Evolutionary conservation across 2,888 invertebrate species (phyloP), one percentile per base, ranked within the genome.

Genomic region (Ormyrus pomaceus): DNA sequence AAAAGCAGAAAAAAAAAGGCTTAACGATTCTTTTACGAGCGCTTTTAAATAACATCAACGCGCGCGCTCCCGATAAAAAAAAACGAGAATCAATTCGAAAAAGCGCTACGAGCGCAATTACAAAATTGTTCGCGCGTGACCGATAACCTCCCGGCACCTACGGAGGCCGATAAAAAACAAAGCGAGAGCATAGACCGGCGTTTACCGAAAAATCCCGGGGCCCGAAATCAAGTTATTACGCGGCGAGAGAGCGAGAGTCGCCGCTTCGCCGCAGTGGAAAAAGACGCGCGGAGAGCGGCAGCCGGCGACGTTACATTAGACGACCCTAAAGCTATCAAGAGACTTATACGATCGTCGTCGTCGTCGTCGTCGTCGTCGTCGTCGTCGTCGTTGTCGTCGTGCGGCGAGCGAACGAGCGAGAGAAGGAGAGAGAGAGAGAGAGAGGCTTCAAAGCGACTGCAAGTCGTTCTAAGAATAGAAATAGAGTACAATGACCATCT

Each of bases 401-500:
- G 51, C 19, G 53, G 69, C 46, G 45, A 72, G 58, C 19, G 59
- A 70, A 48, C 34, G 75, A 75, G n/a, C 34, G 34, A 48, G 34
- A 13, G 7, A n/a, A 68, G 55, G 78, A 46, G 45, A 72, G 50
- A 58, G 51, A 50, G 59, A 77, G 53, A 48, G 55, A 59, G 75
- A 58, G 19, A 58, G 68, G 64, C 62, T 73, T 68, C 72, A 78
- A 71, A 66, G 79, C 62, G 78, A 81, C 77, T 78, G 77, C 80
- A 75, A 82, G 83, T 75, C 74, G 71, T 80, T 82, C 83, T 81
- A 83, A 83, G 83, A 83, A 83, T 83, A 83, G 83, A 83, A 83
- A 80, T 82, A 82, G 82, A 82, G 83, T 83, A 83, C 82, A 83
- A 83, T 83, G 83, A 83, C 82, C 83, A 83, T 80, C 70, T 73